Evolutionary conservation across 1,140 invertebrate genomes (phyloP), one percentile per base, ranked within the genome.

Genomic region (Sycophaga agraensis): DNA sequence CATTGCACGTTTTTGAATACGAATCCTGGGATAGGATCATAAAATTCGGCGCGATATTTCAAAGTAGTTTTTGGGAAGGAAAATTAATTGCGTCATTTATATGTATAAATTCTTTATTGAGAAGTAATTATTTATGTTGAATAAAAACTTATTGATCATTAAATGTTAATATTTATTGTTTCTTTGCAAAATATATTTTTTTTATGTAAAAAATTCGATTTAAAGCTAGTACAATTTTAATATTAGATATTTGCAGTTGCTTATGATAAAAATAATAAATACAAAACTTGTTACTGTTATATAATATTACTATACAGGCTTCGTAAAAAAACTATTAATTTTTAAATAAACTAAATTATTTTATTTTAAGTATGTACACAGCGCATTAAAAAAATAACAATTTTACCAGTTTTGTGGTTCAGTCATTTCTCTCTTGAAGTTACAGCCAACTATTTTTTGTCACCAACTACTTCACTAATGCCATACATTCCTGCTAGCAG

Each of bases 401-500:
- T 39, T 60, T 37, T 53, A 37, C 28, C n/a, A 53, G 3, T 45
- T 19, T 24, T 4, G 21, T 49, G 7, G 21, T 37, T 49, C 49
- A 46, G 49, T 53, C 39, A 40, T n/a, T 35, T 59, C 7, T 43
- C n/a, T 16, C 7, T 28, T 34, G 5, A n/a, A 17, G 28, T 50
- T 34, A n/a, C n/a, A n/a, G n/a, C n/a, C n/a, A n/a, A 57, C 75
- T 64, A 78, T 63, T 82, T 82, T 49, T 79, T 79, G 43, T 82
- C 78, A 9, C 72, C 70, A 21, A 82, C 73, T 22, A 84, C 83
- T 78, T 90, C 88, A 31, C 86, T 85, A 43, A 91, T 86, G 14
- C 89, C 88, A 64, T 89, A 91, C 71, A 91, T 86, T 17, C 89
- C 90, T 14, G 89, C 86, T 14, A 91, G 67, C 14, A 93, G 72